Evolutionary conservation across 2,888 invertebrate species (phyloP), one percentile per base, ranked within the genome.

Genomic region (Epiblema foenella): DNA sequence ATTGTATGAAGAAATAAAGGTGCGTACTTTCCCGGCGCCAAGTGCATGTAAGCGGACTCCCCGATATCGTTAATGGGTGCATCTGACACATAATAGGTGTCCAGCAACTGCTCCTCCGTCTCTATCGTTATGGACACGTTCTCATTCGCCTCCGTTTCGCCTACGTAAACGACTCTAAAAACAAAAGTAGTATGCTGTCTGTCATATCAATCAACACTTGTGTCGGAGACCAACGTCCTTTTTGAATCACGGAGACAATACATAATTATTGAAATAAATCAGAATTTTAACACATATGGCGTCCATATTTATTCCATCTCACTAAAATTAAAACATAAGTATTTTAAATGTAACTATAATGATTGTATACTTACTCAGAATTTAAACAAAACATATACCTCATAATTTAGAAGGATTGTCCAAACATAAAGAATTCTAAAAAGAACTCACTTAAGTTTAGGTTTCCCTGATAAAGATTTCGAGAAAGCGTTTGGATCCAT

Each of bases 401-500:
- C n/a, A n/a, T n/a, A n/a, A n/a, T n/a, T n/a, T n/a, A n/a, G n/a
- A n/a, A n/a, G n/a, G n/a, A n/a, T n/a, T n/a, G n/a, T n/a, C n/a
- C 29, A 20, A 3, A 9, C n/a, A 17, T 46, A 29, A 8, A 17
- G n/a, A 20, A 1, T n/a, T 1, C 3, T 10, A 7, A 39, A 37
- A 9, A 67, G 33, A 74, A 85, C 89, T 85, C 85, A 95, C 95
- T 95, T 95, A 1, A 95, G 79, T 81, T 94, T 94, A 0, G 95
- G 95, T 76, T 94, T 95, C 39, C 95, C 95, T 60, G 94, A 95
- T 59, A 95, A 79, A 0, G 95, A 95, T 80, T 95, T 95, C 51
- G 87, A 81, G 76, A 94, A 95, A 49, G 94, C 93, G 68, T 94
- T 94, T 0, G 94, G 94, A 77, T 95, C 95, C 80, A 94, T 94